Evolutionary conservation across 2,797 vertebrate species (phyloP), one percentile per base, ranked within the genome.

Genomic region (Anguilla obscura): DNA sequence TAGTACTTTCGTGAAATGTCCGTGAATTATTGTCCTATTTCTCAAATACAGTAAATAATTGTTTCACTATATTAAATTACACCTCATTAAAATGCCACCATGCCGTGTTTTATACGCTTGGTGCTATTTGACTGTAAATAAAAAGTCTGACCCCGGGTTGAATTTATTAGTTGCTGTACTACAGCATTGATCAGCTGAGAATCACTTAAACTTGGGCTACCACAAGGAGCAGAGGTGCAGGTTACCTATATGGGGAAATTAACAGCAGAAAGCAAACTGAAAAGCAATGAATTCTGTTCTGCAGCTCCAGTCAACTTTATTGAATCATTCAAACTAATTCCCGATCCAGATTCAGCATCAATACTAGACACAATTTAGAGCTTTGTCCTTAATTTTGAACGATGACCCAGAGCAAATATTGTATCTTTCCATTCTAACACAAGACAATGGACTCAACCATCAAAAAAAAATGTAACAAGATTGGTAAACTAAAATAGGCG

Each of bases 191-290:
- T 71, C 80, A 45, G 50, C 84, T 21, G 60, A 69, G 79, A 48
- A 66, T 48, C 50, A 88, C 74, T 45, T 83, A 7, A 56, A 24
- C 66, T 60, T 84, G 48, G 48, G 79, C 86, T 86, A 84, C 88
- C 82, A 45, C 85, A 84, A 54, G 12, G 48, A 69, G 69, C n/a
- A 40, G 85, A 82, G 52, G 79, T 36, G 84, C 30, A 79, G 74
- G 33, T 88, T 71, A 71, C 85, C 24, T 69, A 12, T 24, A 30
- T 45, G 85, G 48, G 76, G 83, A 86, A 88, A 84, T n/a, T 63
- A 52, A 30, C 45, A 52, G 14, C 3, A 76, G 36, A 82, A 87
- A 88, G 60, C 85, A 86, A 88, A 63, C n/a, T 83, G 60, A 82
- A 71, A 88, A 54, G 21, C 56, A 1, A 79, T 48, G 85, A 40